phyloP scores from a whole-genome alignment of 2,888 invertebrate species.

The Parnassius mnemosyne region DNA sequence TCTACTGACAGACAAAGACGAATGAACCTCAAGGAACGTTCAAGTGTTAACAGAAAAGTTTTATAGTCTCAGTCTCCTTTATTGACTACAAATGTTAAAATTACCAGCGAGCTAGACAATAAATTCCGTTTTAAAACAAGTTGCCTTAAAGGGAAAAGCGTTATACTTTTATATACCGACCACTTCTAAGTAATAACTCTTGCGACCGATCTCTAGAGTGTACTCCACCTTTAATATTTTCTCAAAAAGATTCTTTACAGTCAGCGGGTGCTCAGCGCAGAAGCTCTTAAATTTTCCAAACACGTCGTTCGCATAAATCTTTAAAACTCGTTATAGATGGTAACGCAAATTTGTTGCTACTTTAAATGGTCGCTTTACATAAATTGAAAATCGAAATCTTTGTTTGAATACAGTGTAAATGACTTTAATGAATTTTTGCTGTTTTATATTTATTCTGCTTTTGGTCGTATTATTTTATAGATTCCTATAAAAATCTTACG shows the following conservation, averaged over 20 bases:
- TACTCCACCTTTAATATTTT: constrained; percentile 19
- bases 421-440: background rate
- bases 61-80: background rate
- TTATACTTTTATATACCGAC: constrained; percentile 14
- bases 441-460: background rate
- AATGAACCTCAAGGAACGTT: background rate
- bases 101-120: constrained; percentile 12
- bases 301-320: constrained; percentile 35
- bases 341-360: constrained; percentile 31
- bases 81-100: constrained; percentile 9
- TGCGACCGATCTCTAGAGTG: constrained; percentile 24
- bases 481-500: no score
- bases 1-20: background rate
- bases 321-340: constrained; percentile 30
- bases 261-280: constrained; percentile 23
- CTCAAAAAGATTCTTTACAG: constrained; percentile 24
- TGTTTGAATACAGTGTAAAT: background rate
- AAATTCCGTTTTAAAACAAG: constrained; percentile 17
- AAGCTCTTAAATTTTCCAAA: constrained; percentile 32
- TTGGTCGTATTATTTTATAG: background rate
- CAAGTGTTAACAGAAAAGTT: constrained; percentile 2
- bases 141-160: constrained; percentile 15
- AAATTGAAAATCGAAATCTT: constrained; percentile 4
- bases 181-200: constrained; percentile 16
- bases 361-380: constrained; percentile 18